Conservation (phyloP, 37 sponge, comb jelly and placozoan species). For the Beroe forskalii region DNA sequence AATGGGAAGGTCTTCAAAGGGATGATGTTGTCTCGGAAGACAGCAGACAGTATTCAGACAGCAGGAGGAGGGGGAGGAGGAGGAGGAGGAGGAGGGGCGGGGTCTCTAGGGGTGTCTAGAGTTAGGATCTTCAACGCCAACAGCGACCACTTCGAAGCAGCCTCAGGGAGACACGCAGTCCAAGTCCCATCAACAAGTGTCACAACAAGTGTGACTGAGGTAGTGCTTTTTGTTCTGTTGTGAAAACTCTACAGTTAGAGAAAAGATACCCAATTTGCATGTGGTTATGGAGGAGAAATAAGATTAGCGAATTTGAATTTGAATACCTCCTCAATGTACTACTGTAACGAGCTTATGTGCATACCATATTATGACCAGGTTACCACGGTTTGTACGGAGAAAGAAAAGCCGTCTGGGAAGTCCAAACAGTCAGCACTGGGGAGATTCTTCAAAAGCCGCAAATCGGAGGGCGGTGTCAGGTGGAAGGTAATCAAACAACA, state of each 20-base stretch:
- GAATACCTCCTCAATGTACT: no score
- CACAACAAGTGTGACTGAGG: no score
- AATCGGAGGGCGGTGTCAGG: conserved; percentile 15
- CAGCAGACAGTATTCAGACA: conserved; percentile 41
- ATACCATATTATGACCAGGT: no score
- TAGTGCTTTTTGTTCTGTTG: no score
- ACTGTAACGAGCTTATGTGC: no score
- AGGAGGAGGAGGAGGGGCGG: not conserved
- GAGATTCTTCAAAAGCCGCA: not conserved
- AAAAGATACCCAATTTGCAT: no score
- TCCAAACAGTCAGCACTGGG: conserved; percentile 26
- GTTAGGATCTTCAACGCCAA: conserved; percentile 52
- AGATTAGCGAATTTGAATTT: no score
- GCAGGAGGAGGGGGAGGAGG: not conserved
- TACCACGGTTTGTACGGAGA: not conserved
- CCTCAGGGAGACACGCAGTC: conserved; percentile 33
- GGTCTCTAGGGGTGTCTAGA: not conserved
- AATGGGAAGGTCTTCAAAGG: conserved; percentile 21
- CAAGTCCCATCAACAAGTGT: conserved; percentile 12
- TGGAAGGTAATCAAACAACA: not conserved
- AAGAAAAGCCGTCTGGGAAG: not conserved
- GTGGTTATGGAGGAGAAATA: no score
- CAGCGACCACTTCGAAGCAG: conserved; percentile 18
- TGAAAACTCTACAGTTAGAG: no score
- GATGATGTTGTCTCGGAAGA: conserved; percentile 29